These are phyloP conservation scores for Chionoecetes opilio DNA, from an alignment of 1,140 invertebrate genomes.

Conservation along the genomic window DNA sequence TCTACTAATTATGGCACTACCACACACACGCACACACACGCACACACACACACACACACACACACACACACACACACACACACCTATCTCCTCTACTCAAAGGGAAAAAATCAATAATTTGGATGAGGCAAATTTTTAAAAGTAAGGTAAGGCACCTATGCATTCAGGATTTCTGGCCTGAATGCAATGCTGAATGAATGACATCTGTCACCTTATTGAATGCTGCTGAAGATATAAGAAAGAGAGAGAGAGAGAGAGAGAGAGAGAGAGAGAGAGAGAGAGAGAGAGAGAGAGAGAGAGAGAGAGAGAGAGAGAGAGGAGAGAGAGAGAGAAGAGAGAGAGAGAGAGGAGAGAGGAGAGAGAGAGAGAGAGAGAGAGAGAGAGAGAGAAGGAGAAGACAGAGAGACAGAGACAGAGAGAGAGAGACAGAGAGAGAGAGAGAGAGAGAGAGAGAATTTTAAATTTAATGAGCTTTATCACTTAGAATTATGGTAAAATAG, in stretches of 20 bases:
- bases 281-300: background rate
- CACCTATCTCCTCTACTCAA: background rate
- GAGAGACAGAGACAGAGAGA: background rate
- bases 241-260: too few species aligned
- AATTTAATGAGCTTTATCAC: too few species aligned
- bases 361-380: background rate
- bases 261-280: too few species aligned
- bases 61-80: background rate
- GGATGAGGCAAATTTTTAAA: background rate
- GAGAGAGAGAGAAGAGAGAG: too few species aligned
- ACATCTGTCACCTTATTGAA: background rate
- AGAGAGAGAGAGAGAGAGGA: background rate
- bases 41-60: slow-evolving; percentile 19
- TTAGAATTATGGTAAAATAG: too few species aligned
- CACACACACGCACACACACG: too few species aligned
- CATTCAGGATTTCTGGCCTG: background rate
- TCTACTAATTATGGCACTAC: too few species aligned
- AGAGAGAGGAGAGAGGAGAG: background rate
- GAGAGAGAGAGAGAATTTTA: slow-evolving; percentile 8
- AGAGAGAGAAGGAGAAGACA: background rate
- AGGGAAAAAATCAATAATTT: background rate
- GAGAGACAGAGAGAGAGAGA: background rate
- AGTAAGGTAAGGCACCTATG: background rate
- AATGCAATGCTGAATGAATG: background rate
- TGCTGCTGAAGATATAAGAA: background rate